Conservation (phyloP, 2,797 vertebrate species). For the Rhabdophis nuchalis region DNA sequence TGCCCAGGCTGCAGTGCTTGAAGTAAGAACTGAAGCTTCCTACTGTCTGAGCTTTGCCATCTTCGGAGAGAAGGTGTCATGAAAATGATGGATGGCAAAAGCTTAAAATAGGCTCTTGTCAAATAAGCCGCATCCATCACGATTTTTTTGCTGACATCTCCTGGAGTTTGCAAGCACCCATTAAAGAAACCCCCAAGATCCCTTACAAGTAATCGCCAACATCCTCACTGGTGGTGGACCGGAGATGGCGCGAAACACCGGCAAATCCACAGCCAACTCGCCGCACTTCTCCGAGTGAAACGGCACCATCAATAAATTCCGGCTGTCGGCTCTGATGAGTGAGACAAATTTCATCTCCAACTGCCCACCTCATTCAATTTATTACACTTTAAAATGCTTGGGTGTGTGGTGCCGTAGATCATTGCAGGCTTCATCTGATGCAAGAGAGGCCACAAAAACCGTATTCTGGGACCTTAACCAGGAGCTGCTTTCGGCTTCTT, state of each 20-base stretch:
- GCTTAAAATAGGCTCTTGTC: conserved; percentile 19
- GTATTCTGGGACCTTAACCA: neutral
- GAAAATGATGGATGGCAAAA: conserved; percentile 8
- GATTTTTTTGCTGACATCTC: neutral
- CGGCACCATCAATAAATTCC: conserved; percentile 3
- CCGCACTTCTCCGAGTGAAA: conserved; percentile 13
- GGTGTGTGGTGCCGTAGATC: neutral
- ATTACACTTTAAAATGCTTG: conserved; percentile 1
- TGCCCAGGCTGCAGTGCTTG: neutral
- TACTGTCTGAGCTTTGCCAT: neutral
- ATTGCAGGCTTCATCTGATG: neutral
- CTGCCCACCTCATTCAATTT: conserved; percentile 25
- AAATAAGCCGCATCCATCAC: conserved; percentile 28
- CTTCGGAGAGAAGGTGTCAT: neutral
- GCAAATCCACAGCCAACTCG: neutral
- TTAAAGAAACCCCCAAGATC: conserved; percentile 3
- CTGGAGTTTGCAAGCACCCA: neutral
- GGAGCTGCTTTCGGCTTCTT: neutral
- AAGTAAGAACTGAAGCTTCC: neutral
- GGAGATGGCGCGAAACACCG: neutral
- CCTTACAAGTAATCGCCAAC: neutral
- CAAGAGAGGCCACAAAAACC: neutral
- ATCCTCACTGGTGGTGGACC: neutral
- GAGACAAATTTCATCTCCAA: conserved; percentile 35
- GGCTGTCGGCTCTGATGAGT: conserved; percentile 22